Percentiles rank a stretch among this genome's conserved stretches.
phyloP scores from a whole-genome alignment of 2,797 vertebrate species.

The Muraenolepis orangiensis region DNA sequence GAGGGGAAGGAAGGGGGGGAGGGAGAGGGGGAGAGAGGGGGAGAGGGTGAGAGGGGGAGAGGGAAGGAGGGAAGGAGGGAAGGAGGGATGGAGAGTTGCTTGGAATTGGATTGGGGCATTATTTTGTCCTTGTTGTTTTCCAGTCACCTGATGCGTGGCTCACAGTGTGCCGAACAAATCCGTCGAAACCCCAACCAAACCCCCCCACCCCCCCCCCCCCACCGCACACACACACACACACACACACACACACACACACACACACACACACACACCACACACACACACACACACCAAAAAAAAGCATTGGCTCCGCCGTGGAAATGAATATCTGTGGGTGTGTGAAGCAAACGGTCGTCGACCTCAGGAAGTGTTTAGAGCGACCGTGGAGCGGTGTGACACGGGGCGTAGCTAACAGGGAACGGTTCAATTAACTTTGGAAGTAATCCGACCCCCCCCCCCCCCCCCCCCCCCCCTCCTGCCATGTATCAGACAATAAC shows the following conservation, averaged over 20 bases:
- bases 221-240: too few species aligned
- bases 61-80: slow-evolving; percentile 18
- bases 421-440: too few species aligned
- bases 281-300: too few species aligned
- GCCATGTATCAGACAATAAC: too few species aligned
- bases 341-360: not conserved
- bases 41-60: slow-evolving; percentile 5
- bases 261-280: too few species aligned
- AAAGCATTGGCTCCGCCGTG: not conserved
- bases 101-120: not conserved
- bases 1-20: slow-evolving; percentile 21
- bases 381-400: too few species aligned
- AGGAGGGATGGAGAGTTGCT: slow-evolving; percentile 17
- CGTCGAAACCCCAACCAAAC: not conserved
- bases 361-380: not conserved
- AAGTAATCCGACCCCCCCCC: too few species aligned
- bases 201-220: too few species aligned
- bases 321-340: not conserved
- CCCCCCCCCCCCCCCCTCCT: too few species aligned
- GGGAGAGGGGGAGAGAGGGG: slow-evolving; percentile 19
- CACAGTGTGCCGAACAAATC: not conserved
- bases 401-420: too few species aligned
- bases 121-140: not conserved
- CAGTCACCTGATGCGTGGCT: not conserved
- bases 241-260: too few species aligned